Conservation (phyloP, 92 coral and sea anemone species). For the Zoanthus solanderi region DNA sequence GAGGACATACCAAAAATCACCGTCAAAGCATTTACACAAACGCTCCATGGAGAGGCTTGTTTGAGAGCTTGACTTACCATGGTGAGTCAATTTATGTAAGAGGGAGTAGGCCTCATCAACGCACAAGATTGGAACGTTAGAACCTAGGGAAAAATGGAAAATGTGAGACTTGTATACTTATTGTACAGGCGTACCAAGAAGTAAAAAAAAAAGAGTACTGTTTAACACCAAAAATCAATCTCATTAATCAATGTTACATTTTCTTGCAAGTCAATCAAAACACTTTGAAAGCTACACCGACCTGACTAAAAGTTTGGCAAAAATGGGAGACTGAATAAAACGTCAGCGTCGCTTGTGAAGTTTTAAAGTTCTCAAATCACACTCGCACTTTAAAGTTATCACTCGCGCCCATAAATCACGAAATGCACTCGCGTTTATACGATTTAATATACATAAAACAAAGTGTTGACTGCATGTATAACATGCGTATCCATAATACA, state of each 20-base stretch:
- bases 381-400: no score
- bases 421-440: neutral
- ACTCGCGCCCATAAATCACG: no score
- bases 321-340: no score
- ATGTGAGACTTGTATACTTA: neutral
- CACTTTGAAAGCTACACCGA: slow-evolving; percentile 1
- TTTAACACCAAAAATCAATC: neutral
- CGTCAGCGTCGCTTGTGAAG: no score
- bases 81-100: slow-evolving; percentile 52
- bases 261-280: neutral
- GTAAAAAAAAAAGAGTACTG: neutral
- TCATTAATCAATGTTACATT: no score
- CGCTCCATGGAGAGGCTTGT: slow-evolving; percentile 57
- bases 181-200: neutral
- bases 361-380: neutral
- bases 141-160: neutral
- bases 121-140: slow-evolving; percentile 62
- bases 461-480: neutral
- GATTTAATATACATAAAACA: neutral
- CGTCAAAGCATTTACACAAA: slow-evolving; percentile 69
- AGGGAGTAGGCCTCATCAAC: slow-evolving; percentile 75
- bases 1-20: slow-evolving; percentile 72
- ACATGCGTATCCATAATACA: neutral
- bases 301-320: neutral
- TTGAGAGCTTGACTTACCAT: slow-evolving; percentile 31